These are phyloP conservation scores for Samia ricini DNA, from an alignment of 1,140 invertebrate species.

Conservation along the genomic window DNA sequence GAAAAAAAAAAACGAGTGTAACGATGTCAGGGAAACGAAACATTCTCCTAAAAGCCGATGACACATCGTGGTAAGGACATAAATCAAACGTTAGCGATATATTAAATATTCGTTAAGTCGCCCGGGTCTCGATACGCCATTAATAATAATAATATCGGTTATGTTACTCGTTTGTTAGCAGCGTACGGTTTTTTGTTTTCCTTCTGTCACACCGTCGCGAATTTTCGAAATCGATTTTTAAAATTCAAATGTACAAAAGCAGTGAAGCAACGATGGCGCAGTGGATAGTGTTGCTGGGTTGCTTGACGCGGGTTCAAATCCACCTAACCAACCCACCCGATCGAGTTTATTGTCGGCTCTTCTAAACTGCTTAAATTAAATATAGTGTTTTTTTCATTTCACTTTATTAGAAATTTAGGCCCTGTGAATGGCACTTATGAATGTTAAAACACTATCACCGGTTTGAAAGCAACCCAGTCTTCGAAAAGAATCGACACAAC, in stretches of 20 bases:
- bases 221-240: not conserved
- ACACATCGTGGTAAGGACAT: conserved; percentile 34
- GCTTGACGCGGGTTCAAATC: too few relatives aligned
- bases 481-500: too few relatives aligned
- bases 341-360: too few relatives aligned
- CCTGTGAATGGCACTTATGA: too few relatives aligned
- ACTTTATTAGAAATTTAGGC: too few relatives aligned
- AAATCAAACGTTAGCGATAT: conserved; percentile 34
- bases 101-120: conserved; percentile 57
- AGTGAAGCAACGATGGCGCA: not conserved
- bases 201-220: conserved; percentile 10
- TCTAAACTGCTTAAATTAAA: too few relatives aligned
- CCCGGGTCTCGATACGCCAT: conserved; percentile 34
- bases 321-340: not conserved
- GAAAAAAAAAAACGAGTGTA: not conserved
- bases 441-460: too few relatives aligned
- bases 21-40: not conserved
- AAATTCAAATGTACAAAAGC: not conserved
- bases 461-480: too few relatives aligned
- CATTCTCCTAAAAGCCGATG: conserved; percentile 24
- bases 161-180: conserved; percentile 23
- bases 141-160: conserved; percentile 50
- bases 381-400: too few relatives aligned
- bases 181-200: not conserved
- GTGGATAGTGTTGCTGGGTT: not conserved